A percentile compares a stretch with the other conserved stretches of the same genome.
phyloP scores from a whole-genome alignment of 2,113 vertebrate genomes.

The Brachyhypopomus gauderio region DNA sequence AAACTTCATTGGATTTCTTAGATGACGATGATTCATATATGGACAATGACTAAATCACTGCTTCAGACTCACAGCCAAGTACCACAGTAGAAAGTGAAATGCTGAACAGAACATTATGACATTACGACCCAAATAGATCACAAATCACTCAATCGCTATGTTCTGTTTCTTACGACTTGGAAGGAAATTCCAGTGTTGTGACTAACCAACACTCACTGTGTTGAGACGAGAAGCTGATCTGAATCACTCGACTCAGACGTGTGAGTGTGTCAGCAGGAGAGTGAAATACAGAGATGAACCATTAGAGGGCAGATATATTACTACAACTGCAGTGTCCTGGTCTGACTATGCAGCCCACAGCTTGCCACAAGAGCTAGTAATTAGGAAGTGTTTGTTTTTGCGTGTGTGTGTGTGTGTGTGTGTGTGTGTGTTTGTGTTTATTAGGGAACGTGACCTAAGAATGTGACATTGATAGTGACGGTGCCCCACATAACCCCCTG shows the following conservation, averaged over 20 bases:
- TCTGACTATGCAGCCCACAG: too few species aligned
- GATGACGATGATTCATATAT: background rate
- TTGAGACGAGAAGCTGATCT: conserved; percentile 15
- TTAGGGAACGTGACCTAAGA: too few species aligned
- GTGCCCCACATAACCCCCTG: too few species aligned
- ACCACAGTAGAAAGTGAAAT: background rate
- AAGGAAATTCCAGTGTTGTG: conserved; percentile 37
- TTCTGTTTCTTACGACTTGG: background rate
- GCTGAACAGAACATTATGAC: background rate
- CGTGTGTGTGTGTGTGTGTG: too few species aligned
- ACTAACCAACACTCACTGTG: conserved; percentile 13
- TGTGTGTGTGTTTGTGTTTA: too few species aligned
- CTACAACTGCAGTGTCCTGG: background rate
- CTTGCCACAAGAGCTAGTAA: too few species aligned
- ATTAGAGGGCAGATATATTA: background rate
- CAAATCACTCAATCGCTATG: conserved; percentile 7
- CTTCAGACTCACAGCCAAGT: background rate
- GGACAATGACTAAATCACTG: background rate
- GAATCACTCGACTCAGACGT: background rate
- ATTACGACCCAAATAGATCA: conserved; percentile 16
- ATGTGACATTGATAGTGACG: too few species aligned
- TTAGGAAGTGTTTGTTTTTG: too few species aligned
- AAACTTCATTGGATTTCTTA: too few species aligned
- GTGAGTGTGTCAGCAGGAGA: background rate
- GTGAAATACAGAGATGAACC: background rate